These are phyloP conservation scores for Drosophila repletoides DNA, from an alignment of 1,140 invertebrate genomes.

Conservation along the genomic window DNA sequence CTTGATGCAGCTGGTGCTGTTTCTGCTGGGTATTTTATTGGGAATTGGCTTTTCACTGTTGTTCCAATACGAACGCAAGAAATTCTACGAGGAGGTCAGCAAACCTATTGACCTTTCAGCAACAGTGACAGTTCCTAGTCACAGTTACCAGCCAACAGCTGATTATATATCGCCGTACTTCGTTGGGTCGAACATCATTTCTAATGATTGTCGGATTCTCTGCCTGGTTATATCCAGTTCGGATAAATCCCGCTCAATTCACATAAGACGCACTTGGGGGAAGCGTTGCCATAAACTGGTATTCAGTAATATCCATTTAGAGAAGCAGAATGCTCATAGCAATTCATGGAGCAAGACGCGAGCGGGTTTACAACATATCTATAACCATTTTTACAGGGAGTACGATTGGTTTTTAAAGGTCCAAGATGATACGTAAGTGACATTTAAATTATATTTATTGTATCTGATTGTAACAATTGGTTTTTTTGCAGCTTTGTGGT, in stretches of 20 bases:
- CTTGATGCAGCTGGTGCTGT: slow-evolving; percentile 46
- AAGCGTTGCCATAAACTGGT: slow-evolving; percentile 94
- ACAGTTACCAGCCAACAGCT: neutral
- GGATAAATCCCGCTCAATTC: neutral
- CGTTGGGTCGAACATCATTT: too few species aligned
- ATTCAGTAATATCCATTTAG: slow-evolving; percentile 89
- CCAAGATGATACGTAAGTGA: slow-evolving; percentile 97
- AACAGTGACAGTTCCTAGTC: too few species aligned
- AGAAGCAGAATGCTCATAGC: slow-evolving; percentile 92
- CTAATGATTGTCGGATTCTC: slow-evolving; percentile 36
- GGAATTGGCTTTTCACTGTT: slow-evolving; percentile 42
- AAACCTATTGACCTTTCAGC: neutral
- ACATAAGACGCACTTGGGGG: slow-evolving; percentile 96
- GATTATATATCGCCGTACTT: neutral
- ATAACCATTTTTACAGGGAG: slow-evolving; percentile 89
- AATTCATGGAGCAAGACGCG: slow-evolving; percentile 97
- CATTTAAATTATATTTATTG: slow-evolving; percentile 95
- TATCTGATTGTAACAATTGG: slow-evolving; percentile 80
- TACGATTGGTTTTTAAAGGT: slow-evolving; percentile 97
- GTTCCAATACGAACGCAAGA: slow-evolving; percentile 10
- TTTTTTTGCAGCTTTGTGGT: slow-evolving; percentile 37
- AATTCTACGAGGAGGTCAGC: neutral
- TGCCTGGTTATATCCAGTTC: slow-evolving; percentile 43
- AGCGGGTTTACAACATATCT: slow-evolving; percentile 93
- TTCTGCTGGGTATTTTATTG: slow-evolving; percentile 47